A percentile compares a stretch with the other conserved stretches of the same genome.
These are phyloP conservation scores for Abrostola triplasia DNA, from an alignment of 2,888 invertebrate genomes.

Conservation along the genomic window DNA sequence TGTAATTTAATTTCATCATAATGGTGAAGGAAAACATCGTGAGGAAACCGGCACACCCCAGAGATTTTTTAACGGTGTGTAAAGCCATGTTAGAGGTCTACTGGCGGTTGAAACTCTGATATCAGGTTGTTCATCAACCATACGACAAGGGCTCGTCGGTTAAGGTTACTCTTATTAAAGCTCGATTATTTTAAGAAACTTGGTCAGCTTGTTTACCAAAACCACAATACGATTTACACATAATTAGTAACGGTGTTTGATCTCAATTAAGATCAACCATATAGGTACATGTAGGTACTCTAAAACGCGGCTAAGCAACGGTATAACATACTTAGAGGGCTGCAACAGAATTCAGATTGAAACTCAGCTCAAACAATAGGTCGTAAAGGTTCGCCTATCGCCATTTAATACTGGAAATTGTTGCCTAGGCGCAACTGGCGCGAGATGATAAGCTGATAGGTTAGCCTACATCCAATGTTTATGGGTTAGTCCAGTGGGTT, in stretches of 20 bases:
- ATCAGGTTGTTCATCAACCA: too few species aligned
- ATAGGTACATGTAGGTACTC: neutral
- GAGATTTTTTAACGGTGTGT: too few species aligned
- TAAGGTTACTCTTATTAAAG: too few species aligned
- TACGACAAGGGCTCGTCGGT: too few species aligned
- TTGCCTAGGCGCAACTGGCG: slow-evolving; percentile 23
- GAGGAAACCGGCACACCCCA: too few species aligned
- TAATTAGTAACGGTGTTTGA: neutral
- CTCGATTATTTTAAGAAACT: neutral
- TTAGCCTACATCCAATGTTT: slow-evolving; percentile 1
- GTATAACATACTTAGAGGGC: slow-evolving; percentile 44
- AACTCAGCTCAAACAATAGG: slow-evolving; percentile 41
- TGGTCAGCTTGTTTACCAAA: neutral
- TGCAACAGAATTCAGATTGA: slow-evolving; percentile 42
- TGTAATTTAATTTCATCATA: too few species aligned
- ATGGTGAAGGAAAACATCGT: too few species aligned
- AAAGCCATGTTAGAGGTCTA: too few species aligned
- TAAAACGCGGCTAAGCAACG: slow-evolving; percentile 35
- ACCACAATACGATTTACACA: neutral
- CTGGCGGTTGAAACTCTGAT: too few species aligned
- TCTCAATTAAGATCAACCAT: neutral
- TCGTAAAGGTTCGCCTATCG: slow-evolving; percentile 45
- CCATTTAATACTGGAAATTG: slow-evolving; percentile 36
- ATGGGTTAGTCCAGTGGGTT: neutral
- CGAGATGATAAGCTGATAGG: slow-evolving; percentile 42